Conservation (phyloP, 2,797 vertebrate genomes). For the Holocentrus rufus region DNA sequence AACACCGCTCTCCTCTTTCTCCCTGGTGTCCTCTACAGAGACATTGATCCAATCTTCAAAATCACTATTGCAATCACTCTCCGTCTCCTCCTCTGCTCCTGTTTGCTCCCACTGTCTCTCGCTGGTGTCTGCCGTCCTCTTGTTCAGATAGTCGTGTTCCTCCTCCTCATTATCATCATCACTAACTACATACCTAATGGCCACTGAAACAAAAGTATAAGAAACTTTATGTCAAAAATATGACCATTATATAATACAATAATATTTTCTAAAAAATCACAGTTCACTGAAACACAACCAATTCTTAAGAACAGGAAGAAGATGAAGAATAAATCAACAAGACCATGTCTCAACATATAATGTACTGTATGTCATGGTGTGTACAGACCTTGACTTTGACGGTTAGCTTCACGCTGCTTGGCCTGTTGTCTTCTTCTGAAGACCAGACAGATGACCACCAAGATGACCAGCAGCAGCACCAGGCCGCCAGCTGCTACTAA, state of each 20-base stretch:
- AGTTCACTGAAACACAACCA: too few species aligned
- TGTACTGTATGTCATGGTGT: not conserved
- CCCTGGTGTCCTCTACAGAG: not conserved
- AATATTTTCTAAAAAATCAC: too few species aligned
- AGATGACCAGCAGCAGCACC: not conserved
- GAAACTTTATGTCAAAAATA: too few species aligned
- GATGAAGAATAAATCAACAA: too few species aligned
- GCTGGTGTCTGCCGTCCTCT: not conserved
- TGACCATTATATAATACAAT: too few species aligned
- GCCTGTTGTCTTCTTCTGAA: not conserved
- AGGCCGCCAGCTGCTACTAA: not conserved
- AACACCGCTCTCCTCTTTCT: not conserved
- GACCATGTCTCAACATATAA: too few species aligned
- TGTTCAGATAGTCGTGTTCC: conserved; percentile 36
- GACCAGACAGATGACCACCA: not conserved
- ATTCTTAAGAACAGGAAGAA: too few species aligned
- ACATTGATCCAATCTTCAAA: not conserved
- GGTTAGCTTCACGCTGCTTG: not conserved
- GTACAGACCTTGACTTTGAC: not conserved
- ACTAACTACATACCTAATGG: not conserved
- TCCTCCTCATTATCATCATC: conserved; percentile 25
- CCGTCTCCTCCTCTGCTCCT: not conserved
- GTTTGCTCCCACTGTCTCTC: not conserved
- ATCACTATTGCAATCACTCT: not conserved
- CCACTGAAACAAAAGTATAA: not conserved